Base-by-base conservation (phyloP, 2,113 vertebrate genomes). In the Tenrec ecaudatus region DNA sequence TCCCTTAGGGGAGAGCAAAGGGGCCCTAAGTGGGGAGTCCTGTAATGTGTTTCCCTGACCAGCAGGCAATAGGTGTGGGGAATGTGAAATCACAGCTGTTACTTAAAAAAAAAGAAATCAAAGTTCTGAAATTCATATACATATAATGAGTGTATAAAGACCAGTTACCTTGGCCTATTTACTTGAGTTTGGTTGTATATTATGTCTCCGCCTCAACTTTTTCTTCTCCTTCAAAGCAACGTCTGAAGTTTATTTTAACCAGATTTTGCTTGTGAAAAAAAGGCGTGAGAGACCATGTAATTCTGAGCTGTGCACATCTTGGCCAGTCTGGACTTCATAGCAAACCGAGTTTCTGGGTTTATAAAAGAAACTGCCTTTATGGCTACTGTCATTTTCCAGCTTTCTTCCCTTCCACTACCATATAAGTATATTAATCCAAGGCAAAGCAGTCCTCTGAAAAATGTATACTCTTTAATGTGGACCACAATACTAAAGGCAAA, bases 61-160 rank as follows among this genome's bases (percentile, higher is more conserved):
- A 69, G 80, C 31, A 76, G 58, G 68, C 76, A 38, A 23, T 22
- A 57, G 85, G 79, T 47, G 36, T 20, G 58, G 71, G 66, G 69
- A 38, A 60, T 6, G 20, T 19, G 25, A 81, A 89, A 43, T 40
- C 36, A 40, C 86, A 95, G 92, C 73, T 91, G 92, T 76, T 80
- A 58, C 86, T 93, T 91, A 10, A 25, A 64, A 92, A 92, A 71
- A 33, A 53, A 69, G 64, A 3, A 36, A 68, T 75, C 43, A 69
- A 71, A 73, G 64, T 84, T 73, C 76, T 85, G 86, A 93, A 82
- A 89, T 64, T 77, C 87, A 53, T 66, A 31, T 27, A 17, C 27
- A 6, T 36, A 10, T 71, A 68, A 64, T 2, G 23, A 80, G 31
- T 17, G 6, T 27, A 11, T 88, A 36, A 40, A 81, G 43, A 19